A percentile compares a stretch with the other conserved stretches of the same genome.
Evolutionary conservation across 2,113 vertebrate species (phyloP).

Genomic region (Pseudorasbora parva): DNA sequence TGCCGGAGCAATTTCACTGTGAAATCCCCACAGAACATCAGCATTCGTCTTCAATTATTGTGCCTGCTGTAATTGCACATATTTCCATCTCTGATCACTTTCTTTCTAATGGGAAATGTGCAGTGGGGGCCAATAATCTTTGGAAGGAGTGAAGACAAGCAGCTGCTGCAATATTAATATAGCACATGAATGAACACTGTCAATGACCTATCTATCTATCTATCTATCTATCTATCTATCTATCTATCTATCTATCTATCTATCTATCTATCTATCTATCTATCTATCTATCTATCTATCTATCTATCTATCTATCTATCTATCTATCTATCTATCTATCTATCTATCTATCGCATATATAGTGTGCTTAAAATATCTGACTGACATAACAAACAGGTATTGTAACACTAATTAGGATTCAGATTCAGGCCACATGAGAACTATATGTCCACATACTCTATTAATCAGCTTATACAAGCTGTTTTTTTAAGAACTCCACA

Average conservation of each 20-base stretch:
- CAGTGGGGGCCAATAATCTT: constrained; percentile 26
- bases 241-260: too few species aligned
- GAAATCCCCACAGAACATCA: constrained; percentile 34
- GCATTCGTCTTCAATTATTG: constrained; percentile 49
- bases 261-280: too few species aligned
- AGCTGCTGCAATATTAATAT: not conserved
- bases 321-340: too few species aligned
- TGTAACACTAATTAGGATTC: not conserved
- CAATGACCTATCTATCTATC: not conserved
- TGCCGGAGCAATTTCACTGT: constrained; percentile 30
- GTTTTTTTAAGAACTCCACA: not conserved
- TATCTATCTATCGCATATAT: too few species aligned
- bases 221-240: too few species aligned
- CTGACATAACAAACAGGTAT: not conserved
- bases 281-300: too few species aligned
- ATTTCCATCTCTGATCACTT: constrained; percentile 41
- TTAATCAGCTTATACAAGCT: not conserved
- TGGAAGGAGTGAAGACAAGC: constrained; percentile 15
- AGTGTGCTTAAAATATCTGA: not conserved
- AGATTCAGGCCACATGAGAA: not conserved
- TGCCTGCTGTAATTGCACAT: constrained; percentile 41
- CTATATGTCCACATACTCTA: not conserved
- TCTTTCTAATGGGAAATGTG: constrained; percentile 27
- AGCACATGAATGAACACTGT: not conserved
- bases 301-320: too few species aligned